Evolutionary conservation across 2,113 vertebrate species (phyloP), one percentile per base, ranked within the genome.

Genomic region (Nothoprocta perdicaria): DNA sequence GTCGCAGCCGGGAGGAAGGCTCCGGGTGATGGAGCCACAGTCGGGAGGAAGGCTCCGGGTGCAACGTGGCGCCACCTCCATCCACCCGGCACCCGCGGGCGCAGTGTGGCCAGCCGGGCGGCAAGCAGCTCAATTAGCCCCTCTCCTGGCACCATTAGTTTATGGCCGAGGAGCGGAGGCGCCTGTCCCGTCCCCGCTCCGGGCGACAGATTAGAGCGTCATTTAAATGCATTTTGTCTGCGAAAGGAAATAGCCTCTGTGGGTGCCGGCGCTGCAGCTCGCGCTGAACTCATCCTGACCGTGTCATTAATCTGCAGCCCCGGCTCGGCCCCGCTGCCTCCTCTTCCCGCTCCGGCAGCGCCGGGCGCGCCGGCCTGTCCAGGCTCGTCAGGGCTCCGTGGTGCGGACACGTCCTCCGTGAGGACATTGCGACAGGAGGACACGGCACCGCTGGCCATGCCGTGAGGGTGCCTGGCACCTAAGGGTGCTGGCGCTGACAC

Each of bases 191-290:
- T 68, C 12, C 58, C 86, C 48, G 40, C 83, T 92, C 58, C 33
- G 1, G 53, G 89, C 19, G 21, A 5, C 63, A 88, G 68, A 80
- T 95, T 41, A 88, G 26, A 74, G 50, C 82, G 66, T 80, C 53
- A 2, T 87, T 93, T 91, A 85, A 94, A 92, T 78, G 91, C 86
- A 35, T 93, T 78, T 93, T 45, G 74, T 63, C 88, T 73, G 82
- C 14, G 73, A 63, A 19, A 84, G 80, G 77, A 82, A 94, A 90
- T 72, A 48, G 31, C 84, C 48, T 66, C 82, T 55, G 71, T 14
- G 61, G 63, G 62, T 86, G 84, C 89, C 11, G 4, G 71, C 86
- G 60, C 23, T 68, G 84, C 1, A 41, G 19, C 66, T 40, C 43
- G 63, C 1, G 0, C 58, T n/a, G 23, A 17, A 19, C 86, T 86